These are phyloP conservation scores for Pterostichus madidus DNA, from an alignment of 2,888 invertebrate genomes.

Conservation along the genomic window DNA sequence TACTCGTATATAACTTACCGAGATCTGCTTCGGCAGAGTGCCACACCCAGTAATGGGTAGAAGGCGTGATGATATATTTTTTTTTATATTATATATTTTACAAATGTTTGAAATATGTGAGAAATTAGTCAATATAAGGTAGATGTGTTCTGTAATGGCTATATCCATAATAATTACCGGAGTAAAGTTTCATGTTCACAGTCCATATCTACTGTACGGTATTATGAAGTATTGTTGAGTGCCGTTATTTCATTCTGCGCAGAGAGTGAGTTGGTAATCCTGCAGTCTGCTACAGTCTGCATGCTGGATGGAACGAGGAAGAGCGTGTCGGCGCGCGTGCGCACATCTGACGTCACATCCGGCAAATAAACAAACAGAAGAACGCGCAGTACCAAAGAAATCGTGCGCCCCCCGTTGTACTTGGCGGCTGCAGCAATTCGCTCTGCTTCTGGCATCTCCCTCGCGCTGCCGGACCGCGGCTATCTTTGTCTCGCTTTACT, in stretches of 20 bases:
- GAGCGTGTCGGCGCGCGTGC: constrained; percentile 45
- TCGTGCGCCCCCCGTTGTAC: constrained; percentile 47
- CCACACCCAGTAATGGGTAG: too few relatives aligned
- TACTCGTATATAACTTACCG: too few relatives aligned
- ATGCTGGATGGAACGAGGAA: constrained; percentile 51
- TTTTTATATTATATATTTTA: too few relatives aligned
- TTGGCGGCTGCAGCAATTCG: not conserved
- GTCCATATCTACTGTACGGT: not conserved
- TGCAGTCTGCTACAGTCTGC: not conserved
- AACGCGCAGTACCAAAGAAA: constrained; percentile 56
- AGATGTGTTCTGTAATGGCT: too few relatives aligned
- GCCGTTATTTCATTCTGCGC: constrained; percentile 37
- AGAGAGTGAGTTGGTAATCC: constrained; percentile 17
- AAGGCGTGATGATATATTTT: too few relatives aligned
- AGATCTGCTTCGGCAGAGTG: too few relatives aligned
- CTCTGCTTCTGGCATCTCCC: not conserved
- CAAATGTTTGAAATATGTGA: too few relatives aligned
- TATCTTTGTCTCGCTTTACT: constrained; percentile 26
- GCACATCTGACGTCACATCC: constrained; percentile 61
- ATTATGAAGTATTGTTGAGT: constrained; percentile 11
- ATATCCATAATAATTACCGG: too few relatives aligned
- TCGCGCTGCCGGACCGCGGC: not conserved
- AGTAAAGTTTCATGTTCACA: not conserved
- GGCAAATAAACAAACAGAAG: constrained; percentile 56
- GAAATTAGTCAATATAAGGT: too few relatives aligned